These are phyloP conservation scores for Echinarachnius parma DNA, from an alignment of 53 echinoderm and acorn worm genomes.

Conservation along the genomic window DNA sequence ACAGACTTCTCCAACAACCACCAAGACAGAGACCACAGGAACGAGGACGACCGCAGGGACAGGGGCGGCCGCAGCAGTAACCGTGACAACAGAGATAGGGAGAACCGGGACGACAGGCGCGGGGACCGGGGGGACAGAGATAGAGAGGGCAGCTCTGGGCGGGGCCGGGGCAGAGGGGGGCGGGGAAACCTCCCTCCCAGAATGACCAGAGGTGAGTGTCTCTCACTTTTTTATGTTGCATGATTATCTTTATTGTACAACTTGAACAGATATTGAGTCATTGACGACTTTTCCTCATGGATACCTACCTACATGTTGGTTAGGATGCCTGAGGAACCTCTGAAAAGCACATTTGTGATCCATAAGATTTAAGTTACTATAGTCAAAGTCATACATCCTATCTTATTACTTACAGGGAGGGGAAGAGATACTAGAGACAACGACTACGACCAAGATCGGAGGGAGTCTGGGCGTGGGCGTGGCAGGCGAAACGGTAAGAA, in stretches of 20 bases:
- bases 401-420: constrained; percentile 52
- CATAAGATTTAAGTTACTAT: too few relatives aligned
- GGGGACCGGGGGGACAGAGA: constrained; percentile 62
- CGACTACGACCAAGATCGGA: constrained; percentile 64
- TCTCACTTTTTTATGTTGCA: too few relatives aligned
- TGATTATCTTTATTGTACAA: too few relatives aligned
- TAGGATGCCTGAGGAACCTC: too few relatives aligned
- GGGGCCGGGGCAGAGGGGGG: constrained; percentile 78
- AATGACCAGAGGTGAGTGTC: constrained; percentile 87
- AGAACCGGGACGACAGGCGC: constrained; percentile 47
- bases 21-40: constrained; percentile 55
- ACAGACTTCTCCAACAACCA: constrained; percentile 55
- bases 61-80: constrained; percentile 55
- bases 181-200: constrained; percentile 88
- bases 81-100: constrained; percentile 55
- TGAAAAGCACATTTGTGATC: too few relatives aligned
- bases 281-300: neutral
- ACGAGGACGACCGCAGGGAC: constrained; percentile 48
- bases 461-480: constrained; percentile 81
- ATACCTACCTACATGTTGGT: too few relatives aligned
- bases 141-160: constrained; percentile 65
- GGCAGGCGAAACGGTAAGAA: constrained; percentile 72
- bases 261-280: neutral
- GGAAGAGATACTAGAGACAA: constrained; percentile 71
- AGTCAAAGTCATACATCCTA: neutral